Conservation (phyloP, 2,797 vertebrate species). For the Sylvilagus floridanus region DNA sequence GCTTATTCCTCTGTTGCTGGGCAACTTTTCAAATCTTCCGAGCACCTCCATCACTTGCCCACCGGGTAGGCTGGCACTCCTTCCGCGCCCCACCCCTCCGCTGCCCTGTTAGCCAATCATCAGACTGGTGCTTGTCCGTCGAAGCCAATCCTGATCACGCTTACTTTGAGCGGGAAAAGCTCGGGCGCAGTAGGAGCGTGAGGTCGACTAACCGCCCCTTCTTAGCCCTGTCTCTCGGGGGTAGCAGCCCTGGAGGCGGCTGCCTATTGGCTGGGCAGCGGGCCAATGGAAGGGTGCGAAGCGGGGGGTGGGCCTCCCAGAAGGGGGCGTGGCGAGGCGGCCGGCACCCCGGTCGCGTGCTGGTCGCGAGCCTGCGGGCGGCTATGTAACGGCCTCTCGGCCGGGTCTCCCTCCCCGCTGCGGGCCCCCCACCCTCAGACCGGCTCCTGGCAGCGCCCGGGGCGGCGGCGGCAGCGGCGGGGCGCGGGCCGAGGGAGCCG, state of each 20-base stretch:
- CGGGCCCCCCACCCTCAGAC: conserved; percentile 14
- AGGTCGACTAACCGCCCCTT: conserved; percentile 55
- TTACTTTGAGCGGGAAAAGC: conserved; percentile 80
- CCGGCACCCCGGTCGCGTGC: background rate
- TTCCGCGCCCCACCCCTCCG: background rate
- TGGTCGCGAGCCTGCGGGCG: conserved; percentile 13
- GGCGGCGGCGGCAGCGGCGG: conserved; percentile 36
- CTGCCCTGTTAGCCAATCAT: conserved; percentile 53
- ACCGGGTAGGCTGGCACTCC: background rate
- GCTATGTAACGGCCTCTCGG: conserved; percentile 75
- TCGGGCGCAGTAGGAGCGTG: background rate
- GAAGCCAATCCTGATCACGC: conserved; percentile 64
- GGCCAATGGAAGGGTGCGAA: conserved; percentile 73
- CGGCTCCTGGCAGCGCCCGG: conserved; percentile 68
- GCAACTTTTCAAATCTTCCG: conserved; percentile 9
- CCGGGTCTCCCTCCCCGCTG: background rate
- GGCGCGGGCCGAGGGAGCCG: conserved; percentile 74
- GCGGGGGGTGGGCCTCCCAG: background rate
- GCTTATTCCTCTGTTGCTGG: conserved; percentile 24
- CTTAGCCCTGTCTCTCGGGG: background rate
- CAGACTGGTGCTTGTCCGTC: background rate
- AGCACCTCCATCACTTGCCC: background rate
- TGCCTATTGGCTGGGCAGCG: conserved; percentile 70
- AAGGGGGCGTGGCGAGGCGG: background rate
- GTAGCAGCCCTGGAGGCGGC: conserved; percentile 25